Percentiles rank a stretch among this genome's conserved stretches.
Conservation (phyloP, 1,140 invertebrate species). For the Meteorus sp. region DNA sequence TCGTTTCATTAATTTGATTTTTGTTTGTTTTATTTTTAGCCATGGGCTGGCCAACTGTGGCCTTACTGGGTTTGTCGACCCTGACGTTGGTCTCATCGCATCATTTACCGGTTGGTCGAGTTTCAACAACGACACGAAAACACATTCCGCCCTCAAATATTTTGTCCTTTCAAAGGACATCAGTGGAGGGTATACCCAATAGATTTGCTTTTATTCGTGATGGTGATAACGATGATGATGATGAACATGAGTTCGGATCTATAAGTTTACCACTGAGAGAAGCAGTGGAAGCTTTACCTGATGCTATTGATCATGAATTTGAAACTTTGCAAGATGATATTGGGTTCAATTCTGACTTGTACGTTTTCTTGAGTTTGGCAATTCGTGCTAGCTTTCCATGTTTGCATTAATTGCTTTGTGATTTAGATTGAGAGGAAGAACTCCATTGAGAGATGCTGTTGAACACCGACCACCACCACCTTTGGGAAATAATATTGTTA, state of each 20-base stretch:
- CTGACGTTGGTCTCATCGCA: conserved; percentile 39
- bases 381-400: not conserved
- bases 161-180: conserved; percentile 57
- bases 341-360: conserved; percentile 59
- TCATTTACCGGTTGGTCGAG: conserved; percentile 28
- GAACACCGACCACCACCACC: conserved; percentile 65
- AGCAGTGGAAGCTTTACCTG: conserved; percentile 61
- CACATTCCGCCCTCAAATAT: conserved; percentile 30
- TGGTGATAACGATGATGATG: conserved; percentile 31
- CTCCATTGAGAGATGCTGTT: conserved; percentile 68
- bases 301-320: conserved; percentile 37
- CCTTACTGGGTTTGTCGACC: conserved; percentile 35
- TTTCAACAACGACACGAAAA: conserved; percentile 27
- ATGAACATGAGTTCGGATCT: conserved; percentile 42
- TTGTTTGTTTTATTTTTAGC: conserved; percentile 28
- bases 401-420: conserved; percentile 19
- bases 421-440: conserved; percentile 26
- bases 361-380: not conserved
- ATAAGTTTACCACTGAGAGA: conserved; percentile 58
- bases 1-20: not conserved
- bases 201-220: not conserved
- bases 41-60: conserved; percentile 39
- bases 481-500: conserved; percentile 32
- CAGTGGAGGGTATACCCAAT: conserved; percentile 61
- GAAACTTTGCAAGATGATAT: conserved; percentile 64